Base-by-base conservation (phyloP, 2,113 vertebrate species). In the Cardinalis cardinalis region DNA sequence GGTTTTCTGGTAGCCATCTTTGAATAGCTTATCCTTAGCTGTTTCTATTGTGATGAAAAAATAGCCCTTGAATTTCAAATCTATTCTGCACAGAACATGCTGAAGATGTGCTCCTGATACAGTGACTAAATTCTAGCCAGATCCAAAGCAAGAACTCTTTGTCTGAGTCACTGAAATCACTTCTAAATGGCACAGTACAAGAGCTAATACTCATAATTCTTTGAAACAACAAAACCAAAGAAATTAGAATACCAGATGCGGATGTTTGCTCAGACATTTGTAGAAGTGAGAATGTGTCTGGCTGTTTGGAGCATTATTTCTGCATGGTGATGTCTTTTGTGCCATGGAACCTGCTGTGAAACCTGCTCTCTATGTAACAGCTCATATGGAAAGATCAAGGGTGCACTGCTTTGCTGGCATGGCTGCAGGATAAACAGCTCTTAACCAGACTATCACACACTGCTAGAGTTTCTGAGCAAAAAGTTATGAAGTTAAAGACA, bases 361-460 rank as follows among this genome's bases (percentile, higher is more conserved):
- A 96, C 96, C 92, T 97, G 91, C 94, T 97, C 82, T 92, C 84
- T 87, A 83, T 80, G 82, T 96, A 97, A 95, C 96, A 93, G 96
- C 97, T 97, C 97, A 97, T 97, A 97, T 97, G 97, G 97, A 94
- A 96, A 93, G 94, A 96, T 88, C 92, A 79, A 95, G 95, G 89
- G 94, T 91, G 93, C 82, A 85, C 75, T 53, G 80, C 91, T 95
- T 83, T 92, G 87, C 94, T 96, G 95, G 94, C 96, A 97, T 94
- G 84, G 91, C 87, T 88, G 87, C 78, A 96, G 96, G 94, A 94
- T 94, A 87, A 83, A 96, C 92, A 94, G 59, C 92, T 93, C 89
- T 95, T 95, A 72, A 46, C 91, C 81, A 91, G 92, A 90, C 89
- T 76, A 84, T 84, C 76, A 80, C 58, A 87, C 78, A 26, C 56